Conservation (phyloP, 2,797 vertebrate species). For the Anniella stebbinsi region DNA sequence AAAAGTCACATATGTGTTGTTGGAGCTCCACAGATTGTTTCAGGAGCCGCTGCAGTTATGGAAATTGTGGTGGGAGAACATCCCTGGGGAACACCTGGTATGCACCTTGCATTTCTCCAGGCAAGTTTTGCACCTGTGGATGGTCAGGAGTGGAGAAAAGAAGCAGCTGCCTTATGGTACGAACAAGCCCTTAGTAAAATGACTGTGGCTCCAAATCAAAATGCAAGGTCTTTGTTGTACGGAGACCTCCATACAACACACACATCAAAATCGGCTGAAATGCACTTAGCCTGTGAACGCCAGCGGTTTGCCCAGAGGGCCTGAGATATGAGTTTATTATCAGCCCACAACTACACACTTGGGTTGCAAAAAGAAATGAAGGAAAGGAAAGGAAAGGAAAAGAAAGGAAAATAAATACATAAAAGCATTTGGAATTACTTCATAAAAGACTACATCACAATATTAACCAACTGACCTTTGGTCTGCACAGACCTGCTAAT, state of each 20-base stretch:
- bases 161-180: not conserved
- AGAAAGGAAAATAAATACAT: slow-evolving; percentile 65
- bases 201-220: not conserved
- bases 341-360: slow-evolving; percentile 68
- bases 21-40: not conserved
- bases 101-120: not conserved
- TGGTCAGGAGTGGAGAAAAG: not conserved
- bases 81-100: not conserved
- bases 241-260: not conserved
- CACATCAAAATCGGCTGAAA: not conserved
- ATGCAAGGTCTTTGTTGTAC: accelerated
- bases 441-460: slow-evolving; percentile 79
- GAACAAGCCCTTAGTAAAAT: not conserved
- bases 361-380: slow-evolving; percentile 66
- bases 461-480: slow-evolving; percentile 86
- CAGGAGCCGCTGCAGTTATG: not conserved
- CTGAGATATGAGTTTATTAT: slow-evolving; percentile 72
- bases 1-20: not conserved
- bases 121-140: accelerated
- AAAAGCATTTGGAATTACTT: slow-evolving; percentile 79
- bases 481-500: slow-evolving; percentile 88
- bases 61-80: not conserved
- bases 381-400: not conserved
- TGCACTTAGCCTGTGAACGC: accelerated
- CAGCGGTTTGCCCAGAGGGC: slow-evolving; percentile 28